Evolutionary conservation across 2,888 invertebrate genomes (phyloP).

Genomic region (Mythimna loreyi): DNA sequence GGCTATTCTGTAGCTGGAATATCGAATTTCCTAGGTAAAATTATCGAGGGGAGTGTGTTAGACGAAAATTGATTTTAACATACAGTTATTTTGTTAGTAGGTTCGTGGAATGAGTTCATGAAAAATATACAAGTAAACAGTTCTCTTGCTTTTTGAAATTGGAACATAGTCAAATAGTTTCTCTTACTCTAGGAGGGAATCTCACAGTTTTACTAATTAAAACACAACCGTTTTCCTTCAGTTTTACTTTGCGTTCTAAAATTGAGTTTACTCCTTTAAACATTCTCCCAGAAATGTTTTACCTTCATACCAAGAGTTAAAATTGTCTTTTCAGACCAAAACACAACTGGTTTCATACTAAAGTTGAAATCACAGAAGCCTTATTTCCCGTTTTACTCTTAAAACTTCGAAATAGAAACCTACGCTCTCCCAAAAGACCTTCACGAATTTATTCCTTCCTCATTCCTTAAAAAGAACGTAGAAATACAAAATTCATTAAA

Average conservation of each 20-base stretch:
- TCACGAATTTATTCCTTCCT: neutral
- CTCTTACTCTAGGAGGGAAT: too few relatives aligned
- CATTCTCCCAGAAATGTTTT: too few relatives aligned
- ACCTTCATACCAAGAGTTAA: neutral
- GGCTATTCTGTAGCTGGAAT: constrained; percentile 2
- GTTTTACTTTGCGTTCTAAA: too few relatives aligned
- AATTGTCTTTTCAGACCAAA: neutral
- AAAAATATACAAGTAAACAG: neutral
- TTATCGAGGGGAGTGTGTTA: neutral
- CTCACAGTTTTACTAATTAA: too few relatives aligned
- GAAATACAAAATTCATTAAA: constrained; percentile 3
- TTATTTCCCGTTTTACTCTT: neutral
- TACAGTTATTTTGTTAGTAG: neutral
- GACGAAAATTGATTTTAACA: neutral
- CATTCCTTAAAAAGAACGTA: constrained; percentile 12
- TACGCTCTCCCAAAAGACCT: neutral
- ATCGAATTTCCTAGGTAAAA: neutral
- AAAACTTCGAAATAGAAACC: neutral
- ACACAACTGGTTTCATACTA: neutral
- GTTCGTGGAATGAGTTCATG: neutral
- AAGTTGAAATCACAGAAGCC: neutral
- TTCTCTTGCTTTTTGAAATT: too few relatives aligned
- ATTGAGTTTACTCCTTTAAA: too few relatives aligned
- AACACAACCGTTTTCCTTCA: too few relatives aligned
- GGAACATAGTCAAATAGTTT: too few relatives aligned